Evolutionary conservation across 2,113 vertebrate genomes (phyloP), one percentile per base, ranked within the genome.

Genomic region (Zeus faber): DNA sequence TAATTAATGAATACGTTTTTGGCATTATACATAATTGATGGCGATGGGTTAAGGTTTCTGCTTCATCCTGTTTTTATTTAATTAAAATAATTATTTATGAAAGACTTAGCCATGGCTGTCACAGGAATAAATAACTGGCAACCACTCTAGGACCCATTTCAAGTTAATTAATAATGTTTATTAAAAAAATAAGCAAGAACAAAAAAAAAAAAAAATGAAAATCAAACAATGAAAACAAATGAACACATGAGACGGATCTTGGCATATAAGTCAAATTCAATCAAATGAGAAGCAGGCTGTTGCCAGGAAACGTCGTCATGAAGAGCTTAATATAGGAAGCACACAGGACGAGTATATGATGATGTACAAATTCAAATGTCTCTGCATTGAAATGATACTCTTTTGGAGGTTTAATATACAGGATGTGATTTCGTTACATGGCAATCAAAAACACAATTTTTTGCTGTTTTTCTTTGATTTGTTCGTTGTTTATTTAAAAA

Each of bases 21-120:
- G 71, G 65, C 65, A 72, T 79, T 66, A 46, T 0, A 8, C 68
- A 44, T 70, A 77, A 78, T 67, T 82, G 70, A 74, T 77, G 71
- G 74, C 70, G 67, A 80, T 58, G 23, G 71, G 40, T 65, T 76
- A 47, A 65, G 58, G 63, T 67, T 72, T 67, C 67, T 72, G 40
- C 71, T 71, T 75, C 76, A 62, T 26, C 24, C 51, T 4, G 33
- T 14, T 62, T 65, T 58, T 59, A 11, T 46, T 46, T 23, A 10
- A 9, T 29, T 29, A 9, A 5, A 4, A 45, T 22, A n/a, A 3
- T 33, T 60, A 21, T n/a, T 3, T 26, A 65, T 69, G 44, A 68
- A 74, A 65, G 77, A 27, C 20, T 16, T 52, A 67, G 20, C 47
- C 35, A 49, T 27, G 43, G 45, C 70, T 74, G 49, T 67, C 62